phyloP scores from a whole-genome alignment of 2,797 vertebrate species.

The Sebastes taczanowskii region DNA sequence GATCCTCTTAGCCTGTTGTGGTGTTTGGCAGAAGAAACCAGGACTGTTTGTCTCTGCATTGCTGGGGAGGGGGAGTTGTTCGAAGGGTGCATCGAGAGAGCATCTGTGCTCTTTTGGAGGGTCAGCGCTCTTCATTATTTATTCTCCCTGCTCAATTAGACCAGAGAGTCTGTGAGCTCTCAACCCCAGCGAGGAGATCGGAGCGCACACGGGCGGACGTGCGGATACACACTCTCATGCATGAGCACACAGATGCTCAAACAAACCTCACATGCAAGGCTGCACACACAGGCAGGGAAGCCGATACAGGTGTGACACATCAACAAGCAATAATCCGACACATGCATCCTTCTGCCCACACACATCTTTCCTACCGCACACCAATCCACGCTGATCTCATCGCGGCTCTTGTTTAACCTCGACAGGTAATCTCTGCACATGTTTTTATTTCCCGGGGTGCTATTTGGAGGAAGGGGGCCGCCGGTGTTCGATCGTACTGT shows the following conservation, averaged over 20 bases:
- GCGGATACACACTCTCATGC: conserved; percentile 21
- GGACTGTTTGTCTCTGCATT: background rate
- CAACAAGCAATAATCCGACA: conserved; percentile 43
- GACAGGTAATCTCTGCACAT: conserved; percentile 33
- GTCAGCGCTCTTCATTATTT: conserved; percentile 31
- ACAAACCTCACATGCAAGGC: conserved; percentile 20
- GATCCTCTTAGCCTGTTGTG: conserved; percentile 2
- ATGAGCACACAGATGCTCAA: conserved; percentile 19
- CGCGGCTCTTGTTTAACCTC: conserved; percentile 22
- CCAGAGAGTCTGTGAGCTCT: conserved; percentile 27
- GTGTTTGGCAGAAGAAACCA: conserved; percentile 24
- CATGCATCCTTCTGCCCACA: conserved; percentile 22
- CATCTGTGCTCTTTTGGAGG: conserved; percentile 7
- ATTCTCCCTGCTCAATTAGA: conserved; percentile 39
- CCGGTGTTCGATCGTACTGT: conserved; percentile 10
- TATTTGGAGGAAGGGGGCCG: background rate
- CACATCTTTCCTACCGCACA: background rate
- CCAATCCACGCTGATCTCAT: background rate
- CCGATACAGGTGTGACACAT: conserved; percentile 27
- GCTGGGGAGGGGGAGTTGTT: background rate
- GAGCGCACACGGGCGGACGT: background rate
- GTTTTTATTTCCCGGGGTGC: conserved; percentile 34
- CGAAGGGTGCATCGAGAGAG: background rate
- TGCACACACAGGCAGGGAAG: background rate
- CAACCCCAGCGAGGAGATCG: background rate